A percentile compares a stretch with the other conserved stretches of the same genome.
phyloP scores from a whole-genome alignment of 2,888 invertebrate genomes.

The Amorpha juglandis region DNA sequence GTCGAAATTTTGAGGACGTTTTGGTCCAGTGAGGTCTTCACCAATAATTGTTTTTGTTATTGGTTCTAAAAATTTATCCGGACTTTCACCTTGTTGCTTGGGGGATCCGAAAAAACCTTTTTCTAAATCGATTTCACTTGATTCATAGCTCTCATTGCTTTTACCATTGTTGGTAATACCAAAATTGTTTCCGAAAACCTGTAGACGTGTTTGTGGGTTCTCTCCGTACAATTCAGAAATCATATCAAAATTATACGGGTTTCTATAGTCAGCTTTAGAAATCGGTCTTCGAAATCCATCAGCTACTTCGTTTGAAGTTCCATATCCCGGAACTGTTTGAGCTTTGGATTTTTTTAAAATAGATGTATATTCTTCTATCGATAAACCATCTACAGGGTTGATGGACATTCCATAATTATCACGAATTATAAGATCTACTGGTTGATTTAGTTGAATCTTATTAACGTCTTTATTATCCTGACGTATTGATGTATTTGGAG shows the following conservation, averaged over 20 bases:
- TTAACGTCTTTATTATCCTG: not conserved
- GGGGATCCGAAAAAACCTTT: too few relatives aligned
- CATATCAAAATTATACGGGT: not conserved
- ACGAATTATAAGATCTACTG: too few relatives aligned
- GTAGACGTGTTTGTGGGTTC: not conserved
- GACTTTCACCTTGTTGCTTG: not conserved
- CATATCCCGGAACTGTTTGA: not conserved
- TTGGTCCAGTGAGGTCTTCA: constrained; percentile 71
- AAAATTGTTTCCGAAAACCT: not conserved
- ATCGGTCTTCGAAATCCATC: not conserved
- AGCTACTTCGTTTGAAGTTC: not conserved
- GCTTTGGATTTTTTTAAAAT: not conserved
- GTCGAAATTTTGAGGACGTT: constrained; percentile 62
- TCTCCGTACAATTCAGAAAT: not conserved
- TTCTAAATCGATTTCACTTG: not conserved
- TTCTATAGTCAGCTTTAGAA: not conserved
- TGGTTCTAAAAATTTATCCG: not conserved
- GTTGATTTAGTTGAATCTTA: too few relatives aligned
- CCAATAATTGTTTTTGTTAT: constrained; percentile 39
- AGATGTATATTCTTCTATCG: not conserved
- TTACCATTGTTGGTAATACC: not conserved
- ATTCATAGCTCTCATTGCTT: not conserved
- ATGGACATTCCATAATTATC: too few relatives aligned
- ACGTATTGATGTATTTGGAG: not conserved
- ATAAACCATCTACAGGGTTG: not conserved